Percentiles rank a stretch among this genome's conserved stretches.
phyloP scores from a whole-genome alignment of 1,140 invertebrate genomes.

The Hycleus phaleratus region DNA sequence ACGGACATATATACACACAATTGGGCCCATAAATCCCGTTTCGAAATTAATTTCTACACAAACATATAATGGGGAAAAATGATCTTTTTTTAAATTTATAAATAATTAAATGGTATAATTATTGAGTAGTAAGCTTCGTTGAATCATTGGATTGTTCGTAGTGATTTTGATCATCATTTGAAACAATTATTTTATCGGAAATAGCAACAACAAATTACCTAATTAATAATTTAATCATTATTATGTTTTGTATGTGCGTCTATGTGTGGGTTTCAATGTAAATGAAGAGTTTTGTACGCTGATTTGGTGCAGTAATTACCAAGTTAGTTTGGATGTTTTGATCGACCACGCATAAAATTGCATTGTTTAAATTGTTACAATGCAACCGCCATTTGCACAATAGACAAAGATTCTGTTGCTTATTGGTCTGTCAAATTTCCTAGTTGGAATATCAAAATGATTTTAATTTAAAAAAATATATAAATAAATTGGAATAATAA shows the following conservation, averaged over 20 bases:
- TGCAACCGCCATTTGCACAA: constrained; percentile 5
- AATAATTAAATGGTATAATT: too few species aligned
- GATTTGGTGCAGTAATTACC: constrained; percentile 11
- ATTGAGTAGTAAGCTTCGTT: too few species aligned
- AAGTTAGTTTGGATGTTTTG: constrained; percentile 9
- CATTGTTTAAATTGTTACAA: constrained; percentile 13
- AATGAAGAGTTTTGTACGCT: not conserved
- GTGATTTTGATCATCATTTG: not conserved
- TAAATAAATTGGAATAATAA: too few species aligned
- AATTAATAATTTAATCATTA: constrained; percentile 15
- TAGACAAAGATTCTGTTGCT: constrained; percentile 6
- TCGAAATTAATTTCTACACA: too few species aligned
- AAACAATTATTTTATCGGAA: constrained; percentile 8
- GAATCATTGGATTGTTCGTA: too few species aligned
- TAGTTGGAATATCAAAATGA: constrained; percentile 4
- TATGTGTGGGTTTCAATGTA: too few species aligned
- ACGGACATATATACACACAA: too few species aligned
- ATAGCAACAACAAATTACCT: constrained; percentile 12
- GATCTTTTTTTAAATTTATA: too few species aligned
- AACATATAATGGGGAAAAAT: too few species aligned
- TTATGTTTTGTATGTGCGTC: not conserved
- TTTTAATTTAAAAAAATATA: too few species aligned
- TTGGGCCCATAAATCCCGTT: too few species aligned
- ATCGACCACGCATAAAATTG: constrained; percentile 16
- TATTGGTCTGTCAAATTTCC: constrained; percentile 12